These are phyloP conservation scores for Xestia xanthographa DNA, from an alignment of 2,888 invertebrate genomes.

Conservation along the genomic window DNA sequence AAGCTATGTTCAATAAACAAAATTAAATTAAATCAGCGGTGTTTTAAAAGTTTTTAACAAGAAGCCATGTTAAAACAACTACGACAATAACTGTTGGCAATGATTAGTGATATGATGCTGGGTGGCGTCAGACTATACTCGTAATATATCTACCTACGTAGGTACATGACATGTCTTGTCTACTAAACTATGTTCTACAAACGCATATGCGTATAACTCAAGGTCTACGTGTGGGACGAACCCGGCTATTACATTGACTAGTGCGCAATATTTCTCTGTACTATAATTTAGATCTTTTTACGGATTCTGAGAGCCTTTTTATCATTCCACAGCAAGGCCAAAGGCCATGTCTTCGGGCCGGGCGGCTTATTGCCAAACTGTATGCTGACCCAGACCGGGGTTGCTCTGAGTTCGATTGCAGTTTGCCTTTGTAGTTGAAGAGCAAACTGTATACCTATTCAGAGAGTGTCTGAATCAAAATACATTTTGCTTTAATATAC, in stretches of 20 bases:
- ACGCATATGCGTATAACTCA: constrained; percentile 21
- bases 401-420: no score
- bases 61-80: neutral
- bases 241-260: neutral
- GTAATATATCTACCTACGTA: neutral
- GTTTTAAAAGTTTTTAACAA: neutral
- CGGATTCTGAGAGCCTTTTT: no score
- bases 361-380: no score
- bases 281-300: neutral
- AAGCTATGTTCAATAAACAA: neutral
- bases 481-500: no score
- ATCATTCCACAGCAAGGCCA: no score
- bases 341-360: no score
- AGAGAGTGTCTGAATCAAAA: no score
- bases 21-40: neutral
- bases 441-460: no score
- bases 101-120: neutral
- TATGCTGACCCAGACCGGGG: no score
- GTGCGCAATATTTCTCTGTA: neutral
- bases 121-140: constrained; percentile 4
- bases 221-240: constrained; percentile 11
- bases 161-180: neutral
- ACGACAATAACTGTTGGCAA: constrained; percentile 17
- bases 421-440: no score
- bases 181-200: constrained; percentile 7